These are phyloP conservation scores for Drosophila parvula DNA, from an alignment of 1,140 invertebrate genomes.

Conservation along the genomic window DNA sequence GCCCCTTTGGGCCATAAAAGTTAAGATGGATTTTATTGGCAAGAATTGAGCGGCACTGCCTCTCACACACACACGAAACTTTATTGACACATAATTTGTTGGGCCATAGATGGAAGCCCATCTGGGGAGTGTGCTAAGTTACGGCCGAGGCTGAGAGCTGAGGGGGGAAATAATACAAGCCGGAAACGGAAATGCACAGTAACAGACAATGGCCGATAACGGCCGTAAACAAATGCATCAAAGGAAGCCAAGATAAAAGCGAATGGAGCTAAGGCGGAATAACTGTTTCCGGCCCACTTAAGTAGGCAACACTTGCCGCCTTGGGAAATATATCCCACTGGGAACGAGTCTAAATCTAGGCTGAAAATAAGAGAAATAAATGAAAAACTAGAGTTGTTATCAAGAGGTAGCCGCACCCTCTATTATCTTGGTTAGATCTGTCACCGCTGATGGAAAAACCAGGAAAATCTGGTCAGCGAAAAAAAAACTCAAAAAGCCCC, in stretches of 20 bases:
- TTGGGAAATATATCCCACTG: neutral
- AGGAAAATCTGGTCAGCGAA: neutral
- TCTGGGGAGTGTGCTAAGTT: slow-evolving; percentile 21
- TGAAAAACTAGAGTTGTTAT: neutral
- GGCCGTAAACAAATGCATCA: slow-evolving; percentile 46
- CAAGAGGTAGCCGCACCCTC: neutral
- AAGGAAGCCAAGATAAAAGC: slow-evolving; percentile 20
- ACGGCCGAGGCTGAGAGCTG: neutral
- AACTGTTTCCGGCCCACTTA: slow-evolving; percentile 23
- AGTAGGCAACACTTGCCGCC: slow-evolving; percentile 22
- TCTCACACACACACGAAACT: slow-evolving; percentile 21
- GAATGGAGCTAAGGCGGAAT: slow-evolving; percentile 1
- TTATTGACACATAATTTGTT: slow-evolving; percentile 80
- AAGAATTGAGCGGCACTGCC: slow-evolving; percentile 58
- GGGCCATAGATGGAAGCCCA: slow-evolving; percentile 47
- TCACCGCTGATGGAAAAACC: neutral
- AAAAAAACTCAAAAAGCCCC: neutral
- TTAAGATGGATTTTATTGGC: slow-evolving; percentile 80
- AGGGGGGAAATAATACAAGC: slow-evolving; percentile 5
- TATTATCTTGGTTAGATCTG: neutral
- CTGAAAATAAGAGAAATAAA: neutral
- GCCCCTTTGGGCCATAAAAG: slow-evolving; percentile 65
- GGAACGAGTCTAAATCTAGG: neutral
- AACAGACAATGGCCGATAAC: slow-evolving; percentile 24
- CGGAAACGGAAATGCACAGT: slow-evolving; percentile 45